Percentiles rank a stretch among this genome's conserved stretches.
Evolutionary conservation across 2,888 invertebrate genomes (phyloP).

Genomic region (Mesochorus sp.): DNA sequence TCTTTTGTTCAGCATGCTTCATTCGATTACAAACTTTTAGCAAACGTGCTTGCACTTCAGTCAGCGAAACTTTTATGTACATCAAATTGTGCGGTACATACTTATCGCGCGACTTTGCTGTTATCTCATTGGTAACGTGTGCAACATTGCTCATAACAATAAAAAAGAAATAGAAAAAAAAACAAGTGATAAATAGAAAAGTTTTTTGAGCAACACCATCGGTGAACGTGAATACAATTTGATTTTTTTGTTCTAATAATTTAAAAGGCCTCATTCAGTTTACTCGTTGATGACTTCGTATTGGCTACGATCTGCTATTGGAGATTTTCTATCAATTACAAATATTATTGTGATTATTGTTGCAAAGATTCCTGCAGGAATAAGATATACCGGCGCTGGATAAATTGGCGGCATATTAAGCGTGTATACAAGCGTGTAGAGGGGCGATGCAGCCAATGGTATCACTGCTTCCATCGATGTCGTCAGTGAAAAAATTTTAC

Average conservation of each 20-base stretch:
- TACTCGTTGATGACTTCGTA: slow-evolving; percentile 26
- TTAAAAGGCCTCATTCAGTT: background rate
- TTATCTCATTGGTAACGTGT: background rate
- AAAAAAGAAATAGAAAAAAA: background rate
- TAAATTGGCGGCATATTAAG: slow-evolving; percentile 75
- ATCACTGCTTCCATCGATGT: slow-evolving; percentile 86
- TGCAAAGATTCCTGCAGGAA: slow-evolving; percentile 69
- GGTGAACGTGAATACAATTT: background rate
- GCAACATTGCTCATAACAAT: background rate
- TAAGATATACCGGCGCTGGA: slow-evolving; percentile 75
- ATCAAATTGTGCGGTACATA: slow-evolving; percentile 3
- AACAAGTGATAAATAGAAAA: too few relatives aligned
- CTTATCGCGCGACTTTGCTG: background rate
- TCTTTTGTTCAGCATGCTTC: too few relatives aligned
- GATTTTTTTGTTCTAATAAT: background rate
- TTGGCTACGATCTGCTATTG: too few relatives aligned
- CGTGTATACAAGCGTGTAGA: slow-evolving; percentile 86
- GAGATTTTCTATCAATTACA: slow-evolving; percentile 65
- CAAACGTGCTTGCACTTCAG: too few relatives aligned
- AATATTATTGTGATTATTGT: slow-evolving; percentile 67
- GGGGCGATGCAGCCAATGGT: slow-evolving; percentile 85
- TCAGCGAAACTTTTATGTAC: background rate
- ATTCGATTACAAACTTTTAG: too few relatives aligned
- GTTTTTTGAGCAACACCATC: too few relatives aligned
- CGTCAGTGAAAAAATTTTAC: slow-evolving; percentile 88